Evolutionary conservation across 2,797 vertebrate genomes (phyloP).

Genomic region (Molossus alvarezi): DNA sequence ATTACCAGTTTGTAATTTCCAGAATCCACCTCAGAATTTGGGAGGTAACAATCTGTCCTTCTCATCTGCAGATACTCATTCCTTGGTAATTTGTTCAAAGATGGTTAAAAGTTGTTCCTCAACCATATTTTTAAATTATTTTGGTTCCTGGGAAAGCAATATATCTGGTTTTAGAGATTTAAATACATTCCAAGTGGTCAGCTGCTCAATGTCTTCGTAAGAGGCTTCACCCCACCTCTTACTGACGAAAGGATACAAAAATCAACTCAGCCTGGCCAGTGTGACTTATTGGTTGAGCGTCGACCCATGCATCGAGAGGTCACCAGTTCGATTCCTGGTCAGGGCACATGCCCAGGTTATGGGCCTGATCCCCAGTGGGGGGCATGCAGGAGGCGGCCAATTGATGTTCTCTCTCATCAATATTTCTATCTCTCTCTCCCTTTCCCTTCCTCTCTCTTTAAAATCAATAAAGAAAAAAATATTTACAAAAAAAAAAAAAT

Average conservation of each 20-base stretch:
- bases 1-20: background rate
- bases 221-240: constrained; percentile 4
- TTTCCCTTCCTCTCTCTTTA: no score
- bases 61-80: constrained; percentile 18
- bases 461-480: no score
- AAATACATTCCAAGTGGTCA: constrained; percentile 49
- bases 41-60: background rate
- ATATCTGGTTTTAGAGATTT: constrained; percentile 3
- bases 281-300: no score
- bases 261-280: no score
- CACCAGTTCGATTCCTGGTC: no score
- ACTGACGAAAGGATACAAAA: background rate
- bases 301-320: no score
- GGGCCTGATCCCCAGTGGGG: no score
- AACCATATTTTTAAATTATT: constrained; percentile 35
- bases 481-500: background rate
- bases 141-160: constrained; percentile 40
- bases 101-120: constrained; percentile 48
- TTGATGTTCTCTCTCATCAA: no score
- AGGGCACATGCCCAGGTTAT: no score
- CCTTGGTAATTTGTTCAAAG: constrained; percentile 27
- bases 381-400: no score
- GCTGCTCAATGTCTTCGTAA: constrained; percentile 34
- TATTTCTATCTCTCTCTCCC: no score
- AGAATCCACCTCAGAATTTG: constrained; percentile 63